Base-by-base conservation (phyloP, 2,888 invertebrate genomes). In the Apantesis nais region DNA sequence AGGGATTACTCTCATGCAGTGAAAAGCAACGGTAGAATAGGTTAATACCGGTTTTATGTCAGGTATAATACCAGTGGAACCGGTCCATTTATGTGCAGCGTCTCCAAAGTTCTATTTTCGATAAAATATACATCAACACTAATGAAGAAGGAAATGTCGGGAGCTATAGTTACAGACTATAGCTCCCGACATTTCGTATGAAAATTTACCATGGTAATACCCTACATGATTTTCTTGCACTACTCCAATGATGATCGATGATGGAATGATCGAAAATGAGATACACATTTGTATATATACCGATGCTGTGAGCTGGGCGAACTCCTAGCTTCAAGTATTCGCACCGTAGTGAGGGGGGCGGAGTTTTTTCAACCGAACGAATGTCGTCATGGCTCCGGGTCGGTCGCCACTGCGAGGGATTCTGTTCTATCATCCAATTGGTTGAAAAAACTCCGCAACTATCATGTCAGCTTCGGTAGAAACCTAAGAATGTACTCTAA, bases 361-460 rank as follows among this genome's bases (percentile, higher is more conserved):
- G 65, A 65, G 34, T 65, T 65, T 65, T 65, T 65, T 65, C 65
- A 65, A 65, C 52, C 31, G 65, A 52, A 34, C n/a, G 34, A n/a
- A 31, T 31, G 65, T 31, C 65, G 14, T 14, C 52, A 31, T n/a
- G 25, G 61, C 48, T 37, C 34, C 31, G 29, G 3, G 63, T 31
- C 29, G 16, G 41, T 29, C 44, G 16, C 14, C 14, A 14, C 58
- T n/a, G 48, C 22, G 22, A 48, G 19, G 19, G 48, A 48, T 48
- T 61, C 37, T 22, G 55, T 39, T 63, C 63, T 63, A 41, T 29
- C 44, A 48, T 64, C 63, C 48, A 31, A 29, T 62, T 34, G 61
- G 39, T 63, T 64, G 41, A 64, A 69, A 65, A 65, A 65, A 65
- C 65, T 65, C 65, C 65, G 65, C 65, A 16, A 31, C 34, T 34